Evolutionary conservation across 2,888 invertebrate genomes (phyloP).

Genomic region (Sturmia bella): DNA sequence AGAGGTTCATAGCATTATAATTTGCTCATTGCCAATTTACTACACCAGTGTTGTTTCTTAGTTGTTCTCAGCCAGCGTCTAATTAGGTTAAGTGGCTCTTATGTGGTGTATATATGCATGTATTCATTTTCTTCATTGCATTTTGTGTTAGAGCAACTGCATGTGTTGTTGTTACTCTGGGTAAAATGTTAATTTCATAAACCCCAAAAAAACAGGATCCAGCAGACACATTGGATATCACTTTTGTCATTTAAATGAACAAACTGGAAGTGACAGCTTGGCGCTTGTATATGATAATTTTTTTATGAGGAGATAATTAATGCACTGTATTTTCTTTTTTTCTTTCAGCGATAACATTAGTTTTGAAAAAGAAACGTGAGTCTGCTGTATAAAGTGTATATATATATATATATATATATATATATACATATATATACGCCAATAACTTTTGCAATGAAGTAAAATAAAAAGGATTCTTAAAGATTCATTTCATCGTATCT

Average conservation of each 20-base stretch:
- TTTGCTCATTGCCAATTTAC: slow-evolving; percentile 49
- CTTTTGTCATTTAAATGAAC: slow-evolving; percentile 5
- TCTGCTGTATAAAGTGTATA: no score
- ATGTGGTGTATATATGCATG: slow-evolving; percentile 15
- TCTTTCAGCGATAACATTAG: no score
- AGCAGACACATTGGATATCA: not conserved
- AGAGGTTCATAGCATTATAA: slow-evolving; percentile 2
- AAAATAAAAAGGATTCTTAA: no score
- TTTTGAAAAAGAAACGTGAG: no score
- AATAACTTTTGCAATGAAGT: no score
- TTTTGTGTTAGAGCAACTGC: slow-evolving; percentile 2
- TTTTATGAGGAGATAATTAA: no score
- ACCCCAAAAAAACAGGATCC: not conserved
- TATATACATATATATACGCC: no score
- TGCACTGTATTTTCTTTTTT: no score
- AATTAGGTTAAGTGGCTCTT: slow-evolving; percentile 60
- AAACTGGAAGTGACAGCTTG: slow-evolving; percentile 25
- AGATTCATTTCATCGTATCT: no score
- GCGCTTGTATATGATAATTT: not conserved
- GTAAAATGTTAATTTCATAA: slow-evolving; percentile 36
- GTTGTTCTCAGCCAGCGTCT: slow-evolving; percentile 46
- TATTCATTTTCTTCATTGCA: slow-evolving; percentile 12
- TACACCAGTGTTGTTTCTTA: slow-evolving; percentile 46
- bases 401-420: no score
- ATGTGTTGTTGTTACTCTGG: not conserved